A percentile compares a stretch with the other conserved stretches of the same genome.
Conservation (phyloP, 1,140 invertebrate genomes). For the Macrocentrus cingulum region DNA sequence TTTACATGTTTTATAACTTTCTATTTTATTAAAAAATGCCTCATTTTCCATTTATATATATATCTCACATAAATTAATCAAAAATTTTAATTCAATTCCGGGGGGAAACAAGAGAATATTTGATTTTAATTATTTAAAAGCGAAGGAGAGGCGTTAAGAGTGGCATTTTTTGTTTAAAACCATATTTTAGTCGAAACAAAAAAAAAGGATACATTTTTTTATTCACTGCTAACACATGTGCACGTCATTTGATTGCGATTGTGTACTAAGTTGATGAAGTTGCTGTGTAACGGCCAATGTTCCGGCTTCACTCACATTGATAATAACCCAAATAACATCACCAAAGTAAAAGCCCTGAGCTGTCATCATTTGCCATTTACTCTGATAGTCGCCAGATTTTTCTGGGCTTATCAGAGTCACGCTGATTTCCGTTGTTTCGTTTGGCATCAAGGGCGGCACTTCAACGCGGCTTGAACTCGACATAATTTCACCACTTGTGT, state of each 20-base stretch:
- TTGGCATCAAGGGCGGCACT: constrained; percentile 67
- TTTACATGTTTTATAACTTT: no score
- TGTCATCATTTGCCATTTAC: constrained; percentile 82
- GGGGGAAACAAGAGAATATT: no score
- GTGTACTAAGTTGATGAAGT: constrained; percentile 63
- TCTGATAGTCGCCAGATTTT: constrained; percentile 71
- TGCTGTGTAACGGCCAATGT: constrained; percentile 72
- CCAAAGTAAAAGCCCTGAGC: constrained; percentile 81
- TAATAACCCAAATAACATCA: constrained; percentile 72
- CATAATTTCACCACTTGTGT: constrained; percentile 65
- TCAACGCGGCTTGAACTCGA: constrained; percentile 62
- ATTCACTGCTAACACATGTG: constrained; percentile 53
- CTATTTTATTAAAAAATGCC: no score
- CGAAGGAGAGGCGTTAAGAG: no score
- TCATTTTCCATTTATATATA: no score
- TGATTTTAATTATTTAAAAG: no score
- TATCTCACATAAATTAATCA: no score
- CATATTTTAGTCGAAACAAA: no score
- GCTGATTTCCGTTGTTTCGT: constrained; percentile 67
- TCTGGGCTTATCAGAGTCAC: constrained; percentile 72
- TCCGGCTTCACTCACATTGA: constrained; percentile 69
- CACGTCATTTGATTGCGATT: constrained; percentile 52
- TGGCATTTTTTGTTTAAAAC: no score
- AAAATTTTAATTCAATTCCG: no score
- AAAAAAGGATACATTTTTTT: no score